Percentiles rank a stretch among this genome's conserved stretches.
Conservation (phyloP, 2,113 vertebrate species). For the Syrmaticus mikado region DNA sequence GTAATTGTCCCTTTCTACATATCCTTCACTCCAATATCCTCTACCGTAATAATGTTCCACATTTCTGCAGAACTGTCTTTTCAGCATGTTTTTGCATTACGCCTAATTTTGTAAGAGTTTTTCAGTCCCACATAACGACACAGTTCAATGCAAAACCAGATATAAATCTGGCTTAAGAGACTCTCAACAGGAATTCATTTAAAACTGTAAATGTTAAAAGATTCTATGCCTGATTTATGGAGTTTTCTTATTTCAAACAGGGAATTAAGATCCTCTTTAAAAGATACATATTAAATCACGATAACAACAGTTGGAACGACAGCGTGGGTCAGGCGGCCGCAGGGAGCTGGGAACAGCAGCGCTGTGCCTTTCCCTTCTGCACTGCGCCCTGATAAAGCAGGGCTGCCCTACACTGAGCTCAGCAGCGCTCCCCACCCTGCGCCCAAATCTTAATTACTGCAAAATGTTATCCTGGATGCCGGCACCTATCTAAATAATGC, state of each 20-base stretch:
- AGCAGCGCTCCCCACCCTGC: background rate
- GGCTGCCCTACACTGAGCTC: background rate
- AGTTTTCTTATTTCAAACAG: conserved; percentile 67
- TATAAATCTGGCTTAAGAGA: conserved; percentile 88
- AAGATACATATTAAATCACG: conserved; percentile 25
- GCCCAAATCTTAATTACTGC: background rate
- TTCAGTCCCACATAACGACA: conserved; percentile 80
- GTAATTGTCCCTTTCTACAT: conserved; percentile 76
- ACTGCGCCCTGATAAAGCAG: rapidly evolving
- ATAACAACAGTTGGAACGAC: background rate
- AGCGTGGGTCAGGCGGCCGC: background rate
- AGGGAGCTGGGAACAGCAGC: background rate
- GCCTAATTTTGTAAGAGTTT: conserved; percentile 82
- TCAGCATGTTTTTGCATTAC: conserved; percentile 84
- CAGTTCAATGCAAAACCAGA: conserved; percentile 85
- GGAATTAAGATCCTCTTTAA: conserved; percentile 59
- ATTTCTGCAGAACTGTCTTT: conserved; percentile 81
- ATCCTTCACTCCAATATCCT: conserved; percentile 70
- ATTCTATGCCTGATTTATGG: conserved; percentile 80
- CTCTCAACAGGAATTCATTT: conserved; percentile 87
- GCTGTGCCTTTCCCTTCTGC: background rate
- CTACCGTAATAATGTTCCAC: conserved; percentile 74
- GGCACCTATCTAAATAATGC: background rate
- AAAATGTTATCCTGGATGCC: background rate
- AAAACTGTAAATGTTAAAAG: conserved; percentile 85